These are phyloP conservation scores for Apis dorsata DNA, from an alignment of 1,140 invertebrate species.

Conservation along the genomic window DNA sequence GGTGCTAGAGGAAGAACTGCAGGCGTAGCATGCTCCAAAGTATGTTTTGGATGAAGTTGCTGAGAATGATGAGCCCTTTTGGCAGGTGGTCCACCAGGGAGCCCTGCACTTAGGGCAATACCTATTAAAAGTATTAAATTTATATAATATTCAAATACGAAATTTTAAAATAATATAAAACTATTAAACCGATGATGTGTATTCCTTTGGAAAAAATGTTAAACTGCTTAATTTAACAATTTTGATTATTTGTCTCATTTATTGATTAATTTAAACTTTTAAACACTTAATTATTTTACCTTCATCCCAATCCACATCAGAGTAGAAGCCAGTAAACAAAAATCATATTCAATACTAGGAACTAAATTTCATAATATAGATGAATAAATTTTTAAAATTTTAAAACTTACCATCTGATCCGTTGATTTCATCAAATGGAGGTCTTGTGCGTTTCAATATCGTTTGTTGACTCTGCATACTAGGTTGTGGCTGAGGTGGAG, in stretches of 20 bases:
- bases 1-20: conserved; percentile 72
- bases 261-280: conserved; percentile 16
- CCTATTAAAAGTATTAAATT: conserved; percentile 59
- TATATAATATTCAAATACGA: not conserved
- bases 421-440: conserved; percentile 92
- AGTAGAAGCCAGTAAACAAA: conserved; percentile 82
- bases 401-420: conserved; percentile 90
- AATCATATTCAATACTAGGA: conserved; percentile 69
- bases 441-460: conserved; percentile 85
- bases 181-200: conserved; percentile 22
- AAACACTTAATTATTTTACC: conserved; percentile 74
- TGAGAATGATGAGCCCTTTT: conserved; percentile 84
- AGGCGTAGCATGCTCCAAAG: conserved; percentile 71
- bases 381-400: conserved; percentile 15
- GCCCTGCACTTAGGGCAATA: conserved; percentile 73
- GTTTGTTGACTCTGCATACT: conserved; percentile 79
- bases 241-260: conserved; percentile 24
- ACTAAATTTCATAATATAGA: conserved; percentile 22
- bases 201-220: conserved; percentile 21
- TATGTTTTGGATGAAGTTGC: conserved; percentile 72
- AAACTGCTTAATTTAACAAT: conserved; percentile 7
- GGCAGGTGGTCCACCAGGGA: conserved; percentile 85
- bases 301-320: conserved; percentile 84
- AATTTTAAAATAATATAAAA: not conserved
- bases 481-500: conserved; percentile 81